Percentiles rank a stretch among this genome's conserved stretches.
Evolutionary conservation across 2,797 vertebrate species (phyloP).

Genomic region (Loris lydekkerianus): DNA sequence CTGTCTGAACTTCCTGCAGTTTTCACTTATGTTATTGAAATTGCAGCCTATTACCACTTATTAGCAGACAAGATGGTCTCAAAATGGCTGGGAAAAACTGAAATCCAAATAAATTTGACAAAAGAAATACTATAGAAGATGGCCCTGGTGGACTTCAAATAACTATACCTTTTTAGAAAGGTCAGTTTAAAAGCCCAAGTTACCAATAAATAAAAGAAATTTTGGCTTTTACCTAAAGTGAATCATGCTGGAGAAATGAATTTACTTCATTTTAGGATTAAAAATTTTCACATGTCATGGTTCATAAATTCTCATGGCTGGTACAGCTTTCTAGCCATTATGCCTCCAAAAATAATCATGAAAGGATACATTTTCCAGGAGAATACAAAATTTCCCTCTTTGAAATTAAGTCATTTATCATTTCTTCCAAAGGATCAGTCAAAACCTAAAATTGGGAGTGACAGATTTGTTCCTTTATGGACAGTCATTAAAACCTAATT

Average conservation of each 20-base stretch:
- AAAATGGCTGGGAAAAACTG: background rate
- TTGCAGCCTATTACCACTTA: background rate
- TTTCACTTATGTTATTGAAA: conserved; percentile 33
- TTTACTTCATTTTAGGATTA: conserved; percentile 65
- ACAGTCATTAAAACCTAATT: conserved; percentile 50
- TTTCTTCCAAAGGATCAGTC: conserved; percentile 60
- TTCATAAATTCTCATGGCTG: conserved; percentile 58
- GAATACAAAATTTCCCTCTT: conserved; percentile 59
- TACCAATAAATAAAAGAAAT: conserved; percentile 57
- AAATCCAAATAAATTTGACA: conserved; percentile 48
- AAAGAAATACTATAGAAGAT: conserved; percentile 48
- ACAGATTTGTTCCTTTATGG: conserved; percentile 11
- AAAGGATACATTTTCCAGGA: conserved; percentile 1
- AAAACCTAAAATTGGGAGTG: conserved; percentile 28
- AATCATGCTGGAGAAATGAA: conserved; percentile 58
- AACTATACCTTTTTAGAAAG: conserved; percentile 33
- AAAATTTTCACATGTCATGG: conserved; percentile 43
- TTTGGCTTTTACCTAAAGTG: background rate
- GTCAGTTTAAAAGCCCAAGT: background rate
- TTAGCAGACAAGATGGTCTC: conserved; percentile 56
- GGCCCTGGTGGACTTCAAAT: conserved; percentile 11
- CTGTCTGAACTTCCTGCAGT: background rate
- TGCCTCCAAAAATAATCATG: conserved; percentile 65
- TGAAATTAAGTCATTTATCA: conserved; percentile 59
- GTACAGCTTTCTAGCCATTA: conserved; percentile 51